Conservation (phyloP, 1,140 invertebrate genomes). For the Ceratina calcarata region DNA sequence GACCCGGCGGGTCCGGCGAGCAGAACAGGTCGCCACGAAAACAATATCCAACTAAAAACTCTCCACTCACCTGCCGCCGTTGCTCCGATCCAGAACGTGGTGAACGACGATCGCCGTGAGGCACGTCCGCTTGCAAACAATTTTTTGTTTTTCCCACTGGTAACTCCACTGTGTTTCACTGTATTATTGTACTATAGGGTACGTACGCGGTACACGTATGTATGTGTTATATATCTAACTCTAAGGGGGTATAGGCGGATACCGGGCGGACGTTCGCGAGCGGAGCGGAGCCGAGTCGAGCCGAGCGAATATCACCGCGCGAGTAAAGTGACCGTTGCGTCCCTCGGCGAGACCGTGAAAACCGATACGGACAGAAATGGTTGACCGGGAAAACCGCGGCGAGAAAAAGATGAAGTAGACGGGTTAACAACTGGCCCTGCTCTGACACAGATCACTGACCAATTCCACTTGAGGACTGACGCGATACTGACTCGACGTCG, state of each 20-base stretch:
- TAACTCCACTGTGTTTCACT: conserved; percentile 63
- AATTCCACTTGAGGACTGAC: conserved; percentile 69
- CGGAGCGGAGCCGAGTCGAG: background rate
- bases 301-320: too few relatives aligned
- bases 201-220: background rate
- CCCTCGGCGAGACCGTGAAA: background rate
- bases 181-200: conserved; percentile 40
- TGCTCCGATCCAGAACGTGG: conserved; percentile 42
- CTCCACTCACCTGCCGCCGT: conserved; percentile 48
- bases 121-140: conserved; percentile 58
- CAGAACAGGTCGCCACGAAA: conserved; percentile 26
- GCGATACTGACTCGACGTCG: conserved; percentile 68
- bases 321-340: conserved; percentile 1
- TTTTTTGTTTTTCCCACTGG: conserved; percentile 59
- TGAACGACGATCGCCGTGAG: conserved; percentile 47
- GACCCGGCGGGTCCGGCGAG: background rate
- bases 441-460: conserved; percentile 72
- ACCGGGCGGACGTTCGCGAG: conserved; percentile 6
- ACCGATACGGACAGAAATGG: background rate
- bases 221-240: conserved; percentile 2
- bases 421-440: conserved; percentile 60
- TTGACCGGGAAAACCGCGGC: conserved; percentile 2
- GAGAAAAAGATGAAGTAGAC: conserved; percentile 36
- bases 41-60: conserved; percentile 29
- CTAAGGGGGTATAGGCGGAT: conserved; percentile 2